phyloP scores from a whole-genome alignment of 1,140 invertebrate genomes.

The Uloborus diversus region DNA sequence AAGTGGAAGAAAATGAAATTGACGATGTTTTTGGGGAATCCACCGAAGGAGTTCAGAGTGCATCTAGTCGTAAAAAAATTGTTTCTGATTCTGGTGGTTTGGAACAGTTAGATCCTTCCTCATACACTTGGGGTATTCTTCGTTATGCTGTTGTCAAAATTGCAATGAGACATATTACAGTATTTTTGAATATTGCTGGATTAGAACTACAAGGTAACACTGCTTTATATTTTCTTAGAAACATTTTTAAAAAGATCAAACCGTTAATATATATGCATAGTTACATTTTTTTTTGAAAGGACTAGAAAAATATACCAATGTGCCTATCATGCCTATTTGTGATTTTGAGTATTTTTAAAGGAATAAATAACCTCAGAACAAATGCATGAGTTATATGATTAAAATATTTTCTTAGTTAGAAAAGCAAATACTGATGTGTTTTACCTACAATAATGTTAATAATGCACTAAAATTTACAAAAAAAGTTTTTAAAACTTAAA shows the following conservation, averaged over 20 bases:
- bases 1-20: slow-evolving; percentile 68
- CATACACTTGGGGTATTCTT: slow-evolving; percentile 93
- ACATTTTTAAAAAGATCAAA: neutral
- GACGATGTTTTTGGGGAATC: slow-evolving; percentile 67
- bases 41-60: neutral
- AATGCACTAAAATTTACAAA: no score
- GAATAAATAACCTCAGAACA: no score
- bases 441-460: no score
- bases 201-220: slow-evolving; percentile 86
- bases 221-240: neutral
- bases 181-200: slow-evolving; percentile 84
- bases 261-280: neutral
- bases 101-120: slow-evolving; percentile 57
- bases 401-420: no score
- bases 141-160: slow-evolving; percentile 86
- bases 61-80: slow-evolving; percentile 21
- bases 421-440: no score
- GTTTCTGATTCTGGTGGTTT: slow-evolving; percentile 36
- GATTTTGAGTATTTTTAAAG: no score
- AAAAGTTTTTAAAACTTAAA: no score
- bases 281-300: no score
- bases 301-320: no score
- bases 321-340: no score
- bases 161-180: slow-evolving; percentile 79
- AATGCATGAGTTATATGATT: no score